Evolutionary conservation across 2,888 invertebrate species (phyloP).

Genomic region (Erebia palarica): DNA sequence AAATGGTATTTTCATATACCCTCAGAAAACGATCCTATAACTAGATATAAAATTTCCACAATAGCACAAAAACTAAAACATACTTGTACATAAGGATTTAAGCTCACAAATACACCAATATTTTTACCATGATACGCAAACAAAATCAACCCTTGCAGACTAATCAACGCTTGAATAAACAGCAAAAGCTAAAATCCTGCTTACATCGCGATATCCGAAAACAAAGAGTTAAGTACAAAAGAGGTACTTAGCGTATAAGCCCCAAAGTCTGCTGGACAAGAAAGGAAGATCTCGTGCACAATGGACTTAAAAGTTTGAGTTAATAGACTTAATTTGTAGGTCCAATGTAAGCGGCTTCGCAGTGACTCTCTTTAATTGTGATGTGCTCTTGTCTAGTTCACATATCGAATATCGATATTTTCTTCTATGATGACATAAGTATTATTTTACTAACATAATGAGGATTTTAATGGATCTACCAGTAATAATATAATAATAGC

Average conservation of each 20-base stretch:
- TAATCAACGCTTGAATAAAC: slow-evolving; percentile 37
- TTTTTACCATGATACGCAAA: slow-evolving; percentile 12
- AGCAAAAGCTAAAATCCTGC: slow-evolving; percentile 58
- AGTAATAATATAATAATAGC: too few species aligned
- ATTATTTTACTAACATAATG: too few species aligned
- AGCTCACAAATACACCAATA: slow-evolving; percentile 3
- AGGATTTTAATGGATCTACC: too few species aligned
- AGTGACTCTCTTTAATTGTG: slow-evolving; percentile 66
- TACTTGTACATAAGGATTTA: background rate
- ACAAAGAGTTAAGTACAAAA: slow-evolving; percentile 74
- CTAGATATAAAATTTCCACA: too few species aligned
- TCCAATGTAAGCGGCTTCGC: slow-evolving; percentile 72
- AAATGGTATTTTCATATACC: too few species aligned
- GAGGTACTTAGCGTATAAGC: slow-evolving; percentile 79
- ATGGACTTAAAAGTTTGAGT: slow-evolving; percentile 80
- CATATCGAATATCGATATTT: slow-evolving; percentile 59
- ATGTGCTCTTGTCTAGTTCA: slow-evolving; percentile 45
- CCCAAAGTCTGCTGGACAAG: slow-evolving; percentile 73
- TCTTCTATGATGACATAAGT: background rate
- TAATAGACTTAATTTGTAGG: slow-evolving; percentile 82
- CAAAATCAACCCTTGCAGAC: slow-evolving; percentile 32
- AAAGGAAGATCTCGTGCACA: slow-evolving; percentile 76
- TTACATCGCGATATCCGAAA: slow-evolving; percentile 60
- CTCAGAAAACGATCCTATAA: too few species aligned
- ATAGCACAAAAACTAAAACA: too few species aligned